Percentiles rank a stretch among this genome's conserved stretches.
Evolutionary conservation across 35 echinoderm and acorn worm species (phyloP).

Genomic region (Amphiura filiformis): DNA sequence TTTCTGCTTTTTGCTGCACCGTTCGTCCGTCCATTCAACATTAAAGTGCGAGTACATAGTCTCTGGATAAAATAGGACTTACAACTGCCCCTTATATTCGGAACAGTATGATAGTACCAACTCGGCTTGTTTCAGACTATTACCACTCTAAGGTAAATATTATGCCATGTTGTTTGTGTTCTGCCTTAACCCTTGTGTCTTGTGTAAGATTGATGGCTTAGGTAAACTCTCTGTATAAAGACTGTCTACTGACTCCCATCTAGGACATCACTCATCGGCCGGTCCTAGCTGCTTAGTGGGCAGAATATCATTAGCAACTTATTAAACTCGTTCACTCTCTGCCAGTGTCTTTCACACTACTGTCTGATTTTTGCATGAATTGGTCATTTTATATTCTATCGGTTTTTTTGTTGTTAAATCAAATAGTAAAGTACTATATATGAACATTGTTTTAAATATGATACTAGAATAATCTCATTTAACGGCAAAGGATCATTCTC

Average conservation of each 20-base stretch:
- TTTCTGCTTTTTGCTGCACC: background rate
- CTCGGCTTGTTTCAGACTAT: background rate
- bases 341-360: too few relatives aligned
- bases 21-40: background rate
- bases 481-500: too few relatives aligned
- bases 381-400: too few relatives aligned
- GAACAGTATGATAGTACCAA: background rate
- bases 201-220: background rate
- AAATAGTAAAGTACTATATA: too few relatives aligned
- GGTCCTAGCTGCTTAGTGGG: too few relatives aligned
- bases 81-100: background rate
- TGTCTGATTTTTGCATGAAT: too few relatives aligned
- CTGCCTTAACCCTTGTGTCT: background rate
- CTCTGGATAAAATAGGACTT: background rate
- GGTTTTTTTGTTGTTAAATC: too few relatives aligned
- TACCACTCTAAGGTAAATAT: background rate
- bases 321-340: too few relatives aligned
- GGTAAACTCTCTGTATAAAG: background rate
- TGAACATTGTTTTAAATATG: too few relatives aligned
- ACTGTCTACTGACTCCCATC: background rate
- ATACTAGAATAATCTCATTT: too few relatives aligned
- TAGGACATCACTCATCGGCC: background rate
- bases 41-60: background rate
- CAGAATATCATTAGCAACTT: too few relatives aligned
- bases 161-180: background rate